A percentile compares a stretch with the other conserved stretches of the same genome.
Conservation (phyloP, 2,113 vertebrate species). For the Panthera tigris region DNA sequence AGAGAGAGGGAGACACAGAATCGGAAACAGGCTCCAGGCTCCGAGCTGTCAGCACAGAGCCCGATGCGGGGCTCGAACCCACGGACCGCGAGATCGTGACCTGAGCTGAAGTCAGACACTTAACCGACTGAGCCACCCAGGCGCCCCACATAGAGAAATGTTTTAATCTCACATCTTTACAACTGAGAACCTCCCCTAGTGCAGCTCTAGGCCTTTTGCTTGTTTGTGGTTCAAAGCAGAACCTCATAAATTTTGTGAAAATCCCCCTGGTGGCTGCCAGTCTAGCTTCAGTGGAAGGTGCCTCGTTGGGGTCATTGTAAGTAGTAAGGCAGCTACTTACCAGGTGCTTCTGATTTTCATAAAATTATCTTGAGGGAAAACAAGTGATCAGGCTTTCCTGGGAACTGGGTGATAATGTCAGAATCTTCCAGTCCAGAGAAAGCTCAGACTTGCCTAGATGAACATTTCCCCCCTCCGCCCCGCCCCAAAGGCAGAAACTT, state of each 20-base stretch:
- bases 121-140: no score
- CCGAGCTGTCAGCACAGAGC: no score
- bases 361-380: not conserved
- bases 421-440: not conserved
- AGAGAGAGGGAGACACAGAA: no score
- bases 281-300: not conserved
- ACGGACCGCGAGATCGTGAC: no score
- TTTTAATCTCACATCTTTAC: constrained; percentile 36
- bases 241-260: not conserved
- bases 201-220: not conserved
- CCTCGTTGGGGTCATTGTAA: not conserved
- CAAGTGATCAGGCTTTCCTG: not conserved
- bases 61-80: no score
- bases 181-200: not conserved
- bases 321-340: not conserved
- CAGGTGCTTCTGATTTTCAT: not conserved
- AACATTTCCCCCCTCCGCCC: not conserved
- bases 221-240: not conserved
- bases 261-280: not conserved
- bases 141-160: not conserved
- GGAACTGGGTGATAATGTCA: not conserved
- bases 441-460: not conserved
- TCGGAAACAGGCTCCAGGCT: no score
- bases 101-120: no score
- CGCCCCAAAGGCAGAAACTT: not conserved